A percentile compares a stretch with the other conserved stretches of the same genome.
phyloP scores from a whole-genome alignment of 2,113 vertebrate species.

The Sprattus sprattus region DNA sequence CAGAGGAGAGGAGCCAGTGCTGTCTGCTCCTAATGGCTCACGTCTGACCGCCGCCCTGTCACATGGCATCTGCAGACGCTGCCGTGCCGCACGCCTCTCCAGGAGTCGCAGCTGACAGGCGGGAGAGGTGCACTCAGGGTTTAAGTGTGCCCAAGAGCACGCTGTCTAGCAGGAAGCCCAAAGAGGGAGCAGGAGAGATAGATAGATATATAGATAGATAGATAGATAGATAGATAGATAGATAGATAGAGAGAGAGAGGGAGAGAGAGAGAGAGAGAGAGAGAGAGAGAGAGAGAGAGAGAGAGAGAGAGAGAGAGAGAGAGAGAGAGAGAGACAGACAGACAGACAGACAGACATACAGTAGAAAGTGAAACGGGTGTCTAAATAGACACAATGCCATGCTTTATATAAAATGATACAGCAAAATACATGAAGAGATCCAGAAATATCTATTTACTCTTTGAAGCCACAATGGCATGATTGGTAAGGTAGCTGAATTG shows the following conservation, averaged over 20 bases:
- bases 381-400: neutral
- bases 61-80: constrained; percentile 16
- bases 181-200: neutral
- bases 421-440: neutral
- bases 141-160: constrained; percentile 52
- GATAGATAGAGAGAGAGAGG: neutral
- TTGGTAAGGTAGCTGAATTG: neutral
- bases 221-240: neutral
- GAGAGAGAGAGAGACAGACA: neutral
- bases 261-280: neutral
- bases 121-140: constrained; percentile 36
- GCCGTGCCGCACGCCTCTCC: neutral
- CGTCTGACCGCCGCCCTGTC: constrained; percentile 36
- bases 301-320: neutral
- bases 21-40: constrained; percentile 50
- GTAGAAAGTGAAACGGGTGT: neutral
- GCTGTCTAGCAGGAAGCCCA: constrained; percentile 25
- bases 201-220: neutral
- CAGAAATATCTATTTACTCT: neutral
- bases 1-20: constrained; percentile 35
- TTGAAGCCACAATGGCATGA: neutral
- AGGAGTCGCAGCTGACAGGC: constrained; percentile 28
- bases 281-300: neutral
- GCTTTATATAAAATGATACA: neutral
- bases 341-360: neutral